Evolutionary conservation across 92 coral and sea anemone species (phyloP).

Genomic region (Phenganax marumi): DNA sequence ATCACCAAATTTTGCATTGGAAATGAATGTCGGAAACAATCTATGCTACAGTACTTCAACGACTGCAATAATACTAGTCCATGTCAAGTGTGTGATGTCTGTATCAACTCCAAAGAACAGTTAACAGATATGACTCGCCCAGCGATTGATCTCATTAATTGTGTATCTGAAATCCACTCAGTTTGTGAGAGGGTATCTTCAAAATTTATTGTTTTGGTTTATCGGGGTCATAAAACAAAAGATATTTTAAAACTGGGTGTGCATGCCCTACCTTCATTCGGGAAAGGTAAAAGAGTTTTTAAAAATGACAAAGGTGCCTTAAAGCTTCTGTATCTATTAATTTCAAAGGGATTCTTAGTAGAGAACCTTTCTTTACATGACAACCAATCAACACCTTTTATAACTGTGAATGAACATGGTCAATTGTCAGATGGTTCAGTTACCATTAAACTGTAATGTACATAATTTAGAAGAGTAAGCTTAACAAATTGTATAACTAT

Average conservation of each 20-base stretch:
- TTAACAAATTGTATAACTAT: too few relatives aligned
- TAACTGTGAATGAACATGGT: constrained; percentile 3
- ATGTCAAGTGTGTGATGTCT: constrained; percentile 16
- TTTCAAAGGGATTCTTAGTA: constrained; percentile 10
- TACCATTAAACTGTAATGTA: not conserved
- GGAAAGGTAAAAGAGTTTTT: constrained; percentile 3
- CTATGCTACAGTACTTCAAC: constrained; percentile 8
- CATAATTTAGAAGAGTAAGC: not conserved
- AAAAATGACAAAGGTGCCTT: constrained; percentile 25
- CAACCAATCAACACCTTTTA: not conserved
- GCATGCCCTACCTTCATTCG: constrained; percentile 12
- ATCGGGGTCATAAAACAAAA: constrained; percentile 16
- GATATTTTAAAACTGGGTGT: not conserved
- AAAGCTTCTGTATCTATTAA: constrained; percentile 16
- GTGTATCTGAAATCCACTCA: constrained; percentile 5
- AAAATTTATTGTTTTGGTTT: constrained; percentile 9
- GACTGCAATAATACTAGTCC: not conserved
- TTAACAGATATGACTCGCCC: constrained; percentile 3
- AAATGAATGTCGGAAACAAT: constrained; percentile 12
- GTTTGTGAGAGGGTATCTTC: constrained; percentile 1
- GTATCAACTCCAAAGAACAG: constrained; percentile 3
- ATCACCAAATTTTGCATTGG: constrained; percentile 4
- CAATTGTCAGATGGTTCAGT: not conserved
- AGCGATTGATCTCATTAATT: constrained; percentile 17
- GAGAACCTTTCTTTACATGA: constrained; percentile 16